Base-by-base conservation (phyloP, 1,140 invertebrate species). In the Leguminivora glycinivorella region DNA sequence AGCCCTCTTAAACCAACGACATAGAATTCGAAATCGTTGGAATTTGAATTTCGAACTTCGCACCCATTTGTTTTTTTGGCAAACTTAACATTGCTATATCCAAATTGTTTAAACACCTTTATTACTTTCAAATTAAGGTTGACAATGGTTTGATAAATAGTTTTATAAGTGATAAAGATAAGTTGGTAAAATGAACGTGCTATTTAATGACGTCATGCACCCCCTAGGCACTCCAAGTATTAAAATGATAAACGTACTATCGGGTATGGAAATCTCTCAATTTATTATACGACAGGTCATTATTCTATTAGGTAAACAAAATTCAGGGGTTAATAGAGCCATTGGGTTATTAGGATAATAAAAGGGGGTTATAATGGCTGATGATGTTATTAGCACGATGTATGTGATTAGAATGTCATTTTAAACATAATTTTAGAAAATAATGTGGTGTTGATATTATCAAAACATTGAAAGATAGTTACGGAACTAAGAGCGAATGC, bases 301-400 rank as follows among this genome's bases (percentile, higher is more conserved):
- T 89, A 91, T 89, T 87, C 89, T 91, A 91, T 91, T 91, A 91
- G 80, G 84, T 87, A 89, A 91, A 91, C 85, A 89, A 82, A 87
- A 81, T 85, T 86, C 80, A 73, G 78, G 81, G 83, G 85, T 85
- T 85, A 87, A 91, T 91, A 88, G 84, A 91, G 86, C 78, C 86
- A 85, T 91, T 80, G 78, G 73, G 79, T 82, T 88, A 86, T 85
- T 88, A 85, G 79, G 70, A 75, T 77, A 83, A 83, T 82, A 70
- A 60, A 52, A 56, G 73, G 75, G 81, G 40, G 17, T 67, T 70
- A 70, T 29, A 17, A 25, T 40, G 26, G 19, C 12, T 68, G 67
- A 68, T 71, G 70, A 71, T 63, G 26, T 31, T 63, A 63, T 63
- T 63, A 60, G 56, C 56, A 63, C 31, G n/a, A 31, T 25, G 3